Base-by-base conservation (phyloP, 1,140 invertebrate genomes). In the Uloborus diversus region DNA sequence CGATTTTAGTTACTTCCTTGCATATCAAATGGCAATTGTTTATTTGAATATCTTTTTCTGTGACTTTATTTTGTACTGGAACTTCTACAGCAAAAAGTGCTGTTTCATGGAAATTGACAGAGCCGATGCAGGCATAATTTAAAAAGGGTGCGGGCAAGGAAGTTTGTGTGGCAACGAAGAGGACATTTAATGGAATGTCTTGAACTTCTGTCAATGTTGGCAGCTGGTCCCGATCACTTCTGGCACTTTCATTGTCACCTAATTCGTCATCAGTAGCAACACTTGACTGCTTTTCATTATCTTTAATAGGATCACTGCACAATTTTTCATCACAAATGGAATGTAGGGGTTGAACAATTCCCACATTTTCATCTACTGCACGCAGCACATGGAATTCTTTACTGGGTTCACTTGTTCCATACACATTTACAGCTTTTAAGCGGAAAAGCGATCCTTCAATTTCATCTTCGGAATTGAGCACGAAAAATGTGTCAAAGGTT, bases 361-460 rank as follows among this genome's bases (percentile, higher is more conserved):
- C n/a, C n/a, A n/a, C n/a, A n/a, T n/a, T n/a, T n/a, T n/a, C n/a
- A n/a, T n/a, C n/a, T n/a, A n/a, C n/a, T n/a, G n/a, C n/a, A n/a
- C n/a, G n/a, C n/a, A n/a, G n/a, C n/a, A 53, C 7, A 9, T 53
- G 49, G 20, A 9, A 61, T 2, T 23, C 9, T 28, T 23, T 13
- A 27, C 76, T 62, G 2, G 92, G 89, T 83, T 94, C 92, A 5
- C 94, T 94, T 14, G 88, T 86, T 5, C 94, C 94, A 68, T 94
- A 90, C 4, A 92, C 90, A 87, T 96, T 97, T 79, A 90, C 91
- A 30, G 94, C 94, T 82, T 92, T 90, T 20, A 97, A 90, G 81
- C 94, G 89, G 88, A 96, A 96, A 86, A 93, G 90, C 83, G 96
- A 96, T 83, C 93, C 91, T 23, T 89, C 88, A 81, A 94, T 91